phyloP scores from a whole-genome alignment of 2,113 vertebrate genomes.

The Leptobrachium leishanense region DNA sequence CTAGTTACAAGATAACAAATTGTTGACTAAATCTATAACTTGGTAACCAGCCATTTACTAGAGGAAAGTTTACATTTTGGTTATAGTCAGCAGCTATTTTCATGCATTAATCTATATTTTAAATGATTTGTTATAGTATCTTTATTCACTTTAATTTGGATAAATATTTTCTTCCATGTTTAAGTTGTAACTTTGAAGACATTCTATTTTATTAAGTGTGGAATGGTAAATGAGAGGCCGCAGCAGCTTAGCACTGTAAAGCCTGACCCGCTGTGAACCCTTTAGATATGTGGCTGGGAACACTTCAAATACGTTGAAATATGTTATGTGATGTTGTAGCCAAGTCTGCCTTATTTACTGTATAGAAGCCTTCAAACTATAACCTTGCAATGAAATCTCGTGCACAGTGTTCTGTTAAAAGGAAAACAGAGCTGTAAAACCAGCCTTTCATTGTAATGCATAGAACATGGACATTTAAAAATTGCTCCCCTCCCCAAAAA shows the following conservation, averaged over 20 bases:
- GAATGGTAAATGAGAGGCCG: slow-evolving; percentile 6
- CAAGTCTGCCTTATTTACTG: slow-evolving; percentile 8
- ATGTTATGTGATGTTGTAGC: background rate
- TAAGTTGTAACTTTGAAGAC: slow-evolving; percentile 9
- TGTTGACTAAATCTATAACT: too few relatives aligned
- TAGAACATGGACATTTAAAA: too few relatives aligned
- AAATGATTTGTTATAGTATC: too few relatives aligned
- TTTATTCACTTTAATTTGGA: slow-evolving; percentile 9
- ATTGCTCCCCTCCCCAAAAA: too few relatives aligned
- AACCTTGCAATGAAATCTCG: background rate
- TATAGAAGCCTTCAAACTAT: background rate
- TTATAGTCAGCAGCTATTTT: too few relatives aligned
- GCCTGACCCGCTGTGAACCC: background rate
- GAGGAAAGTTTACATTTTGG: too few relatives aligned
- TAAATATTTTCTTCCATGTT: slow-evolving; percentile 31
- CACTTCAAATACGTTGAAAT: slow-evolving; percentile 18
- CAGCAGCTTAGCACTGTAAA: slow-evolving; percentile 1
- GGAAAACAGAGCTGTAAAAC: too few relatives aligned
- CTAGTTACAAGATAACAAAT: too few relatives aligned
- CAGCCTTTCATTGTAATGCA: too few relatives aligned
- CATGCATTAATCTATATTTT: too few relatives aligned
- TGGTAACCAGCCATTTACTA: too few relatives aligned
- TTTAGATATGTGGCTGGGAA: background rate
- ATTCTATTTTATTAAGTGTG: slow-evolving; percentile 15
- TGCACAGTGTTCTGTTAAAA: slow-evolving; percentile 6